Conservation (phyloP, 2,888 invertebrate species). For the Onthophagus sagittarius region DNA sequence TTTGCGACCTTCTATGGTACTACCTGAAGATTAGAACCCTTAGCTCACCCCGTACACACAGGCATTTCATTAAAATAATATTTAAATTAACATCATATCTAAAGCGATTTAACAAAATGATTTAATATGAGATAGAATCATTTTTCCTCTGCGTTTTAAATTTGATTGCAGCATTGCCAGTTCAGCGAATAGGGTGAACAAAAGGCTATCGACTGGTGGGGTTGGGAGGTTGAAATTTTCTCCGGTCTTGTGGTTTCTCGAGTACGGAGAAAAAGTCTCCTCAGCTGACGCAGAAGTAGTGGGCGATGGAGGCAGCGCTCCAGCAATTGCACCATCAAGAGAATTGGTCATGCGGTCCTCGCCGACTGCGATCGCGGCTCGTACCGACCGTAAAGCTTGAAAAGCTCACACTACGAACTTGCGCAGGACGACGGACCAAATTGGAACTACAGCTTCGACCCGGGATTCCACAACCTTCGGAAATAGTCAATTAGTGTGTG, state of each 20-base stretch:
- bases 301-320: background rate
- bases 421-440: background rate
- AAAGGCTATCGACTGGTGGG: background rate
- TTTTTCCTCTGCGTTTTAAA: background rate
- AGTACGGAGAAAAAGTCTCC: conserved; percentile 5
- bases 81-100: too few relatives aligned
- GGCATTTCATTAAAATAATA: background rate
- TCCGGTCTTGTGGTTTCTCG: background rate
- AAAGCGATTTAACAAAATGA: too few relatives aligned
- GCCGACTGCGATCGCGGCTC: background rate
- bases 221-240: conserved; percentile 1
- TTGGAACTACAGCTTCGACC: background rate
- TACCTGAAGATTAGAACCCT: background rate
- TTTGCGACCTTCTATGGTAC: background rate
- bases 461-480: background rate
- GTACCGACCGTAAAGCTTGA: background rate
- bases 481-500: conserved; percentile 10
- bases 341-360: conserved; percentile 6
- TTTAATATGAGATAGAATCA: too few relatives aligned
- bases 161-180: background rate
- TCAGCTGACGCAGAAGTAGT: background rate
- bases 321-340: conserved; percentile 6
- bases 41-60: background rate
- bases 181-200: background rate
- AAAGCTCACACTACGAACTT: background rate